Evolutionary conservation across 2,113 vertebrate species (phyloP).

Genomic region (Cynocephalus volans): DNA sequence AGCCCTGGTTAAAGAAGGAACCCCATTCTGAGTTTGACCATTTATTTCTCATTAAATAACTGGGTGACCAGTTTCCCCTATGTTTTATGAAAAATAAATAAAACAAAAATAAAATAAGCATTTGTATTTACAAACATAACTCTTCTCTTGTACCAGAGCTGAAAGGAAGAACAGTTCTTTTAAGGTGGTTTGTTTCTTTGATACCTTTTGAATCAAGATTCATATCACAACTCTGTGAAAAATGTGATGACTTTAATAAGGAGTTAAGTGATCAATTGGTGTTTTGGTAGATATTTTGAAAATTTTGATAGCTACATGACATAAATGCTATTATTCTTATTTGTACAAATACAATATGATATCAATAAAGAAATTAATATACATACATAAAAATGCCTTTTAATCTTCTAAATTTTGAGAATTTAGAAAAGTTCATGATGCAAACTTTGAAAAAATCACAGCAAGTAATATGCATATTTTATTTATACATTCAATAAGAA

Average conservation of each 20-base stretch:
- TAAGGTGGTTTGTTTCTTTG: neutral
- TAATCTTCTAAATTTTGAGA: constrained; percentile 5
- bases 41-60: neutral
- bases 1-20: neutral
- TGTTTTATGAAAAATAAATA: neutral
- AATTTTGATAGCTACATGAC: neutral
- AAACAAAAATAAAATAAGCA: neutral
- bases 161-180: constrained; percentile 6
- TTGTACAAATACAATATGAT: neutral
- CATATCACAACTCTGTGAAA: neutral
- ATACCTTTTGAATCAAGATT: neutral
- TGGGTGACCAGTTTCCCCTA: neutral
- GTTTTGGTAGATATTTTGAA: neutral
- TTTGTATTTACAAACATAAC: neutral
- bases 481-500: neutral
- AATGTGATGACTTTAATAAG: neutral
- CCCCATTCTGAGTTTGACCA: neutral
- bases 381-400: neutral
- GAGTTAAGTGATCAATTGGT: neutral
- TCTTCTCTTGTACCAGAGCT: constrained; percentile 17
- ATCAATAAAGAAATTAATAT: neutral
- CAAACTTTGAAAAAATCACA: neutral
- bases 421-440: constrained; percentile 24
- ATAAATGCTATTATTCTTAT: neutral
- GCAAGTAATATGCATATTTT: neutral